phyloP scores from a whole-genome alignment of 2,797 vertebrate species.

The Sphenopsis melanotis region DNA sequence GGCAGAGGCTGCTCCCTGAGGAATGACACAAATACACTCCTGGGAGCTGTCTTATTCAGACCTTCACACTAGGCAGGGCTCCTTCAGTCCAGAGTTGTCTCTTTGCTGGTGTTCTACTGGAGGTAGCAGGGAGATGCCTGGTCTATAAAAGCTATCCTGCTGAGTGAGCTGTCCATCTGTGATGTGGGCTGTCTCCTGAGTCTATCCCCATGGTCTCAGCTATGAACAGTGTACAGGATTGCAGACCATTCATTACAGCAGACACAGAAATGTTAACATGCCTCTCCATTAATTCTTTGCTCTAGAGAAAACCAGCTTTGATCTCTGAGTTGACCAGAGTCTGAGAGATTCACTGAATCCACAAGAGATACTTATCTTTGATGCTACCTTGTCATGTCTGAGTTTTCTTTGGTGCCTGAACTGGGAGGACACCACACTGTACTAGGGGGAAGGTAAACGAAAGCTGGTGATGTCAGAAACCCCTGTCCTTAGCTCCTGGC shows the following conservation, averaged over 20 bases:
- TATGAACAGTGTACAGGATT: background rate
- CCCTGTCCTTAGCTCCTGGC: background rate
- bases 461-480: background rate
- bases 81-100: background rate
- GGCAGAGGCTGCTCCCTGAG: background rate
- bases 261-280: background rate
- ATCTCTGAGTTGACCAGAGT: background rate
- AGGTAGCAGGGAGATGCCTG: background rate
- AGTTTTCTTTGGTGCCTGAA: background rate
- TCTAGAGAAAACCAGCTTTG: background rate
- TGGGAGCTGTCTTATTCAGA: fast-evolving
- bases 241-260: background rate
- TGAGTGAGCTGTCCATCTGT: background rate
- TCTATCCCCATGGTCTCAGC: background rate
- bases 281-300: background rate
- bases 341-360: background rate
- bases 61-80: background rate
- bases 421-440: background rate
- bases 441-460: background rate
- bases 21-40: background rate
- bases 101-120: background rate
- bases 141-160: background rate
- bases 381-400: background rate
- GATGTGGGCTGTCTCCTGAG: background rate
- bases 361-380: background rate